Evolutionary conservation across 2,888 invertebrate species (phyloP), one percentile per base, ranked within the genome.

Genomic region (Hydriomena furcata): DNA sequence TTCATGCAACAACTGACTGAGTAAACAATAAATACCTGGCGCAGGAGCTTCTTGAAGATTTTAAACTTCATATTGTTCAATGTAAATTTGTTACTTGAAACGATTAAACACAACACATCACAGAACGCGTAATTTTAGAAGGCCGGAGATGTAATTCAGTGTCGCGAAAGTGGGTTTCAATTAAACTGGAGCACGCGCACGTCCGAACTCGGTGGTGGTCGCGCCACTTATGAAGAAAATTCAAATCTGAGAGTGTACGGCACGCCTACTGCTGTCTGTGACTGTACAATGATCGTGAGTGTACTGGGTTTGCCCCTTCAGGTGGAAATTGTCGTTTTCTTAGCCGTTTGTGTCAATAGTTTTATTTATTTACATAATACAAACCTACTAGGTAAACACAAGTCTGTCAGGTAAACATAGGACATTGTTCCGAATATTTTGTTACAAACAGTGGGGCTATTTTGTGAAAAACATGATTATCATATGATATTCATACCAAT

Each of bases 1-100:
- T 23, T 6, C 21, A 42, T 36, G 10, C 43, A 72, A 77, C 61
- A 68, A 41, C 41, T n/a, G n/a, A 52, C 57, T 52, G 40, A 31
- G 12, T 42, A 37, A 52, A 57, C 44, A 52, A 53, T 53, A n/a
- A 79, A 63, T 64, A 88, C 87, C 85, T 82, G 79, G 51, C 76
- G 84, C 52, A 73, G 70, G 50, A 69, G 71, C 61, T 86, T 87
- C 80, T 86, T 89, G 66, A 89, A 84, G 62, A 89, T 68, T 68
- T 82, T 89, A 62, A 89, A 89, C 75, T 88, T 88, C 89, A 89
- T 87, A 20, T 45, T 60, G 11, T 23, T 28, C 6, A 24, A 42
- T 36, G 10, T 30, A 23, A 17, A 38, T 36, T 50, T 44, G 28
- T 36, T 30, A 38, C 12, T 11, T 5, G 12, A 32, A 28, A 35